These are phyloP conservation scores for Rhincodon typus DNA, from an alignment of 2,797 vertebrate species.

Conservation along the genomic window DNA sequence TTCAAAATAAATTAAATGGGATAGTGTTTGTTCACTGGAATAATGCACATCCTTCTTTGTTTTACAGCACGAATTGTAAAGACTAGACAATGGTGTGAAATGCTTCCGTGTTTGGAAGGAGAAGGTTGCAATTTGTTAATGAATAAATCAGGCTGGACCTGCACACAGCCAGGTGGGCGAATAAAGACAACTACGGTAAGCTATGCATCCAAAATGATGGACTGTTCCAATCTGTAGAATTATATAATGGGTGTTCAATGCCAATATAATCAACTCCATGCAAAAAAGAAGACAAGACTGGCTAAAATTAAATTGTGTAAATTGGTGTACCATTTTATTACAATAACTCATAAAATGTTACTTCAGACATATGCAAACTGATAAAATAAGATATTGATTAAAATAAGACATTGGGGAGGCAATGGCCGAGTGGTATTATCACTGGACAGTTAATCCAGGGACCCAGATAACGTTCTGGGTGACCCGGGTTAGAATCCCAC, in stretches of 20 bases:
- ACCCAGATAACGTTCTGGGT: no score
- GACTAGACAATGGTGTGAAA: conserved; percentile 98
- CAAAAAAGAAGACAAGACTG: background rate
- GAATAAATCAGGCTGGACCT: conserved; percentile 98
- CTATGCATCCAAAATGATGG: conserved; percentile 30
- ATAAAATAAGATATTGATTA: background rate
- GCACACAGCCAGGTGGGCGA: conserved; percentile 95
- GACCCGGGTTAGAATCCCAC: no score
- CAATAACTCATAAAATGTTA: background rate
- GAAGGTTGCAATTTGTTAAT: conserved; percentile 95
- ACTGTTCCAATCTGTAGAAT: background rate
- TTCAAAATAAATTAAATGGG: background rate
- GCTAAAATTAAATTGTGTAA: background rate
- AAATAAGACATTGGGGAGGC: background rate
- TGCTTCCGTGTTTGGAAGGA: conserved; percentile 96
- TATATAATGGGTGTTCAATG: background rate
- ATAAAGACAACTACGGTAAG: conserved; percentile 98
- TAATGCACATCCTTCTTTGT: conserved; percentile 43
- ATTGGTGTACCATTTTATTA: background rate
- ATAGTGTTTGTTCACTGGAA: background rate
- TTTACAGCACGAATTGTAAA: conserved; percentile 85
- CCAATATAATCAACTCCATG: background rate
- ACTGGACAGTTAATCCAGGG: no score
- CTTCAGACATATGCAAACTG: background rate
- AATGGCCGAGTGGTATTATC: no score